Evolutionary conservation across 1,140 invertebrate species (phyloP), one percentile per base, ranked within the genome.

Genomic region (Bombyx mori): DNA sequence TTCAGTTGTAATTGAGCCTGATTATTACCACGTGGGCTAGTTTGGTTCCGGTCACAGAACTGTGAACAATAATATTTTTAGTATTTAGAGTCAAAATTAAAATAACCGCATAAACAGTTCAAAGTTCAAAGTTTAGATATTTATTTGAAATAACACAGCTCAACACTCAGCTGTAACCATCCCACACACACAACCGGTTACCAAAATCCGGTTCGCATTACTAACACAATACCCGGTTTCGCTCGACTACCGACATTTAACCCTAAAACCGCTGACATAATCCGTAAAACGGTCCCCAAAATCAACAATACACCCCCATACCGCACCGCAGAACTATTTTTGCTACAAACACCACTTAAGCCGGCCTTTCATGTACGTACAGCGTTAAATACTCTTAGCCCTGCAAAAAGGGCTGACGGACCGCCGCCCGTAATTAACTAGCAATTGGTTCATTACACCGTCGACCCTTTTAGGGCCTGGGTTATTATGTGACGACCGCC

Each of bases 391-490:
- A 44, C 44, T 44, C n/a, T 53, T 18, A 62, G 53, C 56, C 56
- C 54, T 52, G 46, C 57, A 56, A 59, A 58, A 56, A 42, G 42
- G 50, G 62, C 43, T 7, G 52, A 53, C 45, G 59, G 22, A 52
- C 59, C 56, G 45, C 42, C 52, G 47, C 57, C 52, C 47, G 62
- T 63, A 67, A 67, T 67, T 67, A 67, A 67, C 65, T 57, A 57
- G 48, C 65, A 63, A 67, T 67, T 62, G 61, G 26, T 61, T 60
- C 62, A 67, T 67, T 67, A 67, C 60, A 67, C 57, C 22, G 26
- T 35, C 26, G 52, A 61, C 65, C 65, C 60, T 67, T 67, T 63
- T 58, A 54, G 63, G 54, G 57, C 35, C 46, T 53, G 44, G 57
- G 62, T 59, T 57, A 68, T 68, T 62, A 62, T 57, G 66, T 68